Evolutionary conservation across 2,113 vertebrate species (phyloP).

Genomic region (Castor canadensis): DNA sequence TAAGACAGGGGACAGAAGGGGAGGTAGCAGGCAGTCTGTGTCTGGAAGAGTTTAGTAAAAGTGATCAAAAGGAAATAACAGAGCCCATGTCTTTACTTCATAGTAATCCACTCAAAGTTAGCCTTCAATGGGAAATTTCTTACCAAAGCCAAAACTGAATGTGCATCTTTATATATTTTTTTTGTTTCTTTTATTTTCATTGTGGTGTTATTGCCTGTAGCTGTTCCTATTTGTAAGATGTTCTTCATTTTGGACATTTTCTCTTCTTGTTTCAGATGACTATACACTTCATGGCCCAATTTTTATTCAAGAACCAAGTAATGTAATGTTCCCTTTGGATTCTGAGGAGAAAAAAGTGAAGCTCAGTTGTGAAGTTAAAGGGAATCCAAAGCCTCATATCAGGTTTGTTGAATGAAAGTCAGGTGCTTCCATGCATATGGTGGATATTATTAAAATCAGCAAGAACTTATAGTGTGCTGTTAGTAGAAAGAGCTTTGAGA

Average conservation of each 20-base stretch:
- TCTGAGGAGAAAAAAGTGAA: conserved; percentile 93
- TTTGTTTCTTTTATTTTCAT: neutral
- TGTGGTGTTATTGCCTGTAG: neutral
- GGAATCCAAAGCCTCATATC: conserved; percentile 91
- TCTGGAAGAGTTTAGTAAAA: neutral
- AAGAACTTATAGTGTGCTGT: neutral
- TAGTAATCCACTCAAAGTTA: neutral
- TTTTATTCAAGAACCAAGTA: conserved; percentile 95
- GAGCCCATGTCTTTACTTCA: neutral
- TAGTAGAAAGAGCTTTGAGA: neutral
- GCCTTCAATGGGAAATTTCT: neutral
- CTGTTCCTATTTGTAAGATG: neutral
- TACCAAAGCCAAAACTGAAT: too few species aligned
- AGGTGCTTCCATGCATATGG: neutral
- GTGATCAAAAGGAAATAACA: neutral
- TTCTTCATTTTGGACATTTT: neutral
- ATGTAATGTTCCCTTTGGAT: conserved; percentile 93
- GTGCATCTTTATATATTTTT: accelerated
- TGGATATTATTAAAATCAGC: neutral
- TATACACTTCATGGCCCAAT: conserved; percentile 89
- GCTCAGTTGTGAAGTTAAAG: conserved; percentile 94
- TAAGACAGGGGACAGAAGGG: neutral
- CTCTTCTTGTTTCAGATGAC: conserved; percentile 85
- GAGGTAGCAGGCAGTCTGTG: neutral
- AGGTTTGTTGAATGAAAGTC: conserved; percentile 83